Base-by-base conservation (phyloP, 2,797 vertebrate species). In the Siniperca scherzeri region DNA sequence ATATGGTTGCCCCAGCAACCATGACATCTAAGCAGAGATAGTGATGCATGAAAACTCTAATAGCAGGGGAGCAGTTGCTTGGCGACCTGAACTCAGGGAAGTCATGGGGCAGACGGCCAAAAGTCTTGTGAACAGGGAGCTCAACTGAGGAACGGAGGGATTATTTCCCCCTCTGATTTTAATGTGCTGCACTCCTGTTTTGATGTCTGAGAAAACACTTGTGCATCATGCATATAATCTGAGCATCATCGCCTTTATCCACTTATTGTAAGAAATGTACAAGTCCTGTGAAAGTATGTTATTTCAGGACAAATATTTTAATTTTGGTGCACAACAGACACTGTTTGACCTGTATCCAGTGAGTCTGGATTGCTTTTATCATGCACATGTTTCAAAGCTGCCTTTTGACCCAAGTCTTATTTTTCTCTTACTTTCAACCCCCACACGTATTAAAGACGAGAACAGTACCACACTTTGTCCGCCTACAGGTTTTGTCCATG, bases 41-140 rank as follows among this genome's bases (percentile, higher is more conserved):
- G 95, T 96, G 94, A 96, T 97, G 97, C 96, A 96, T 96, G 93
- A 96, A 96, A 95, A 96, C 94, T 94, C 90, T 92, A 93, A 95
- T 93, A 95, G 93, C 95, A 91, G 96, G 85, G 95, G 93, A 93
- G 74, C 2, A 92, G 97, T 97, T 97, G 97, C 97, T 97, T 97
- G 94, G 96, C 95, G 93, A 97, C 95, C 92, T 92, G 89, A 86
- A 90, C 94, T 96, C 84, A 3, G 91, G 92, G 95, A 96, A 96
- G 96, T 96, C 93, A 95, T 88, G 92, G 94, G 96, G 96, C 94
- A 94, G 89, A 88, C 89, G 82, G 95, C 94, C 96, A 95, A 95
- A 42, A 94, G 88, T 94, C 92, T 92, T 84, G 80, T 87, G 94
- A 95, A 95, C 92, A 89, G 84, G 80, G 74, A 83, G 76, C 64